phyloP scores from a whole-genome alignment of 2,113 vertebrate species.

The Pelusios castaneus region DNA sequence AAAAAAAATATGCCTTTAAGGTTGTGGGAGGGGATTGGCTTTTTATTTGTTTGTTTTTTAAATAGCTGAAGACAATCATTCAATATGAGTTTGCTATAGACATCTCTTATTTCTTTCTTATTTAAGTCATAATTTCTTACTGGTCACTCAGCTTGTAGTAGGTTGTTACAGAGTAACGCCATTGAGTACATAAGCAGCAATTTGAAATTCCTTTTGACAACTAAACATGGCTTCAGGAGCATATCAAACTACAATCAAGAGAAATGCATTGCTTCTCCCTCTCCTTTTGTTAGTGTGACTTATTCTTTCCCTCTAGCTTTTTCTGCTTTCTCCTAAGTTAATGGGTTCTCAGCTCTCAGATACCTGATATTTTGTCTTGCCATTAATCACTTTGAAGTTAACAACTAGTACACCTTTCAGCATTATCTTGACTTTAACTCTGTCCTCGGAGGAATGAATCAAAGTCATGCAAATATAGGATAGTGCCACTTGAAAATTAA shows the following conservation, averaged over 20 bases:
- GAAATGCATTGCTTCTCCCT: conserved; percentile 27
- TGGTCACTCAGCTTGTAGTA: not conserved
- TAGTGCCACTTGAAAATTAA: conserved; percentile 39
- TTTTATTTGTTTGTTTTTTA: not conserved
- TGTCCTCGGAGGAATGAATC: conserved; percentile 69
- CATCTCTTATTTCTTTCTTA: not conserved
- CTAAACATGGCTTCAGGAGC: conserved; percentile 20
- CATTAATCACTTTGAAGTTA: conserved; percentile 93
- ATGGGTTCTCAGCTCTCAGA: conserved; percentile 72
- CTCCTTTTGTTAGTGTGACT: conserved; percentile 66
- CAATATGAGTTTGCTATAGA: not conserved
- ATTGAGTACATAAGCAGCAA: not conserved
- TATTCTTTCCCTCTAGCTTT: conserved; percentile 77
- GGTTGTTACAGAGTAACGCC: conserved; percentile 1
- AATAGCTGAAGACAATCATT: not conserved
- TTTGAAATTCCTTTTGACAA: conserved; percentile 42
- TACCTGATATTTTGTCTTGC: conserved; percentile 77
- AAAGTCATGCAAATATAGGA: conserved; percentile 65
- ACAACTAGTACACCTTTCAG: conserved; percentile 76
- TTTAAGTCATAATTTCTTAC: not conserved
- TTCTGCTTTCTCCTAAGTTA: conserved; percentile 71
- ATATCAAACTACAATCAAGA: conserved; percentile 52
- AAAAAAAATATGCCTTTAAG: not conserved
- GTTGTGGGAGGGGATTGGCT: no score
- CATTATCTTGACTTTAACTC: conserved; percentile 68